phyloP scores from a whole-genome alignment of 2,888 invertebrate species.

The Rhamphomyia laevipes region DNA sequence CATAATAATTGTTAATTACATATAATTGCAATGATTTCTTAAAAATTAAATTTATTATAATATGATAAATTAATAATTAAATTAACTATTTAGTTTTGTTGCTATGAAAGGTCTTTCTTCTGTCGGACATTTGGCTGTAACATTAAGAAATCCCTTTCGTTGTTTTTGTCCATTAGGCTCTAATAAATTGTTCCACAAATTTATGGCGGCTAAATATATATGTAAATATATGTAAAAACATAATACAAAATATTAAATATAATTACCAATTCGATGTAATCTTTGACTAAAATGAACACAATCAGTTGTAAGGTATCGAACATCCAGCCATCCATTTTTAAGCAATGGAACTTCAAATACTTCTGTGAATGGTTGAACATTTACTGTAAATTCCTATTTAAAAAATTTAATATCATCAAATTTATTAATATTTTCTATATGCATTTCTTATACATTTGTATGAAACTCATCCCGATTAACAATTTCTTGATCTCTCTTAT shows the following conservation, averaged over 20 bases:
- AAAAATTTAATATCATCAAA: conserved; percentile 3
- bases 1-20: no score
- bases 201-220: conserved; percentile 38
- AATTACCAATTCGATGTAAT: conserved; percentile 36
- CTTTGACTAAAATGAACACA: conserved; percentile 54
- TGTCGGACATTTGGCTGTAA: no score
- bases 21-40: no score
- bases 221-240: no score
- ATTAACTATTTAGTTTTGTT: conserved; percentile 8
- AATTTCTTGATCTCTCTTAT: conserved; percentile 42
- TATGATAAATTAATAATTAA: no score
- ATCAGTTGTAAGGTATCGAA: conserved; percentile 43
- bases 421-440: background rate
- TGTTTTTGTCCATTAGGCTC: conserved; percentile 41
- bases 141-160: no score
- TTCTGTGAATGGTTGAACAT: conserved; percentile 41
- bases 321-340: conserved; percentile 38
- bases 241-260: no score
- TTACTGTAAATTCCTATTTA: conserved; percentile 45
- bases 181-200: conserved; percentile 50
- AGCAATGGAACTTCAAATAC: conserved; percentile 36
- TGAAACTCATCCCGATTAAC: conserved; percentile 35
- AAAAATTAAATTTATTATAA: no score
- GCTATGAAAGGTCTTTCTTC: no score
- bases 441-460: conserved; percentile 27